phyloP scores from a whole-genome alignment of 2,888 invertebrate species.

The Sycophila texana region DNA sequence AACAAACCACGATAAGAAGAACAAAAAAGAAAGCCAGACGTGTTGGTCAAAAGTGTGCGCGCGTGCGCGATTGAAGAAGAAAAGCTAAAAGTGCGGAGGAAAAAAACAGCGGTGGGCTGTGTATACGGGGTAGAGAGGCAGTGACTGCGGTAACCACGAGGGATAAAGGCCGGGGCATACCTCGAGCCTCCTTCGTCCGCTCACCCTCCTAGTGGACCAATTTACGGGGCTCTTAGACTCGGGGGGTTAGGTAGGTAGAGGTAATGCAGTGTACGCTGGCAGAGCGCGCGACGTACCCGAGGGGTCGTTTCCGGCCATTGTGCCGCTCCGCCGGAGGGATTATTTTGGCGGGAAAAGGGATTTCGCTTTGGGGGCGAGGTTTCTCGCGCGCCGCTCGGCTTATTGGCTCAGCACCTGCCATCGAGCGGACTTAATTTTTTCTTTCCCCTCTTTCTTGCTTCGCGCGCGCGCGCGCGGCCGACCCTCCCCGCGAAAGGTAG shows the following conservation, averaged over 20 bases:
- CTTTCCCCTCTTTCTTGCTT: constrained; percentile 5
- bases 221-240: constrained; percentile 70
- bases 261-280: constrained; percentile 41
- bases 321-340: constrained; percentile 60
- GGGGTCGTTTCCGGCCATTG: constrained; percentile 70
- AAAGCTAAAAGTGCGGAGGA: not conserved
- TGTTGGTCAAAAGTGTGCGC: constrained; percentile 32
- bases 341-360: constrained; percentile 63
- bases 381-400: constrained; percentile 33
- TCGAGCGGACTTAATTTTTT: constrained; percentile 51
- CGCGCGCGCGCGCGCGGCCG: too few relatives aligned
- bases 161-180: constrained; percentile 50
- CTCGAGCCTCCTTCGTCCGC: not conserved
- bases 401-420: constrained; percentile 60
- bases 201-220: constrained; percentile 67
- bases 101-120: constrained; percentile 32
- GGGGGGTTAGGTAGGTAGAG: constrained; percentile 56
- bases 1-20: not conserved
- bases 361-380: constrained; percentile 39
- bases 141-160: constrained; percentile 59
- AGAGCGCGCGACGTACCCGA: constrained; percentile 59
- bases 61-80: not conserved
- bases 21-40: constrained; percentile 48
- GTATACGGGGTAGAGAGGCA: constrained; percentile 57
- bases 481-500: constrained; percentile 34